Conservation (phyloP, 2,888 invertebrate species). For the Deroplatys truncata region DNA sequence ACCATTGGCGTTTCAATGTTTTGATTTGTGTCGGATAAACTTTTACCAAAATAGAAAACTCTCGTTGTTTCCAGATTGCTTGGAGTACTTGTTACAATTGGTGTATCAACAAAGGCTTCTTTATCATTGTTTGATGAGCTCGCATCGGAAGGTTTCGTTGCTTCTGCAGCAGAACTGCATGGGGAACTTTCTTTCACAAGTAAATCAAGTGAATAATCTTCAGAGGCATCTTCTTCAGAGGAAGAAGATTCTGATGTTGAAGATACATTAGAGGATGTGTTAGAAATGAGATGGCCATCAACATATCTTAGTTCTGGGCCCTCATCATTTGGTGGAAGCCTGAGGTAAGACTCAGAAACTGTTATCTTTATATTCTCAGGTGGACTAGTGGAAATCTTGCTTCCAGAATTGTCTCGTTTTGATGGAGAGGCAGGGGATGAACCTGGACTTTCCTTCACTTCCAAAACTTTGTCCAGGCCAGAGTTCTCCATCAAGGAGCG, state of each 20-base stretch:
- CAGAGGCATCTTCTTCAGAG: conserved; percentile 44
- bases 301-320: conserved; percentile 29
- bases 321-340: conserved; percentile 26
- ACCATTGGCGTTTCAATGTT: neutral
- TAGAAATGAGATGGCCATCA: conserved; percentile 36
- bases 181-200: neutral
- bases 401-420: conserved; percentile 1
- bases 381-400: neutral
- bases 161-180: neutral
- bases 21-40: neutral
- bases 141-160: neutral
- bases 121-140: neutral
- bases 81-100: neutral
- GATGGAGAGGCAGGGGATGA: conserved; percentile 28
- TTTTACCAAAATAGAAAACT: neutral
- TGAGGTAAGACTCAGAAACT: conserved; percentile 18
- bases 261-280: conserved; percentile 24
- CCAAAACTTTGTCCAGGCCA: conserved; percentile 26
- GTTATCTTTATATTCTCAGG: conserved; percentile 13
- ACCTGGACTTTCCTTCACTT: conserved; percentile 39
- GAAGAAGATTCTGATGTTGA: conserved; percentile 34
- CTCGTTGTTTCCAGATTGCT: neutral
- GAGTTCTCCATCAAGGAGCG: conserved; percentile 49
- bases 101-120: neutral
- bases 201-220: conserved; percentile 36